These are phyloP conservation scores for Drosophila tsacasi DNA, from an alignment of 1,140 invertebrate genomes.

Conservation along the genomic window DNA sequence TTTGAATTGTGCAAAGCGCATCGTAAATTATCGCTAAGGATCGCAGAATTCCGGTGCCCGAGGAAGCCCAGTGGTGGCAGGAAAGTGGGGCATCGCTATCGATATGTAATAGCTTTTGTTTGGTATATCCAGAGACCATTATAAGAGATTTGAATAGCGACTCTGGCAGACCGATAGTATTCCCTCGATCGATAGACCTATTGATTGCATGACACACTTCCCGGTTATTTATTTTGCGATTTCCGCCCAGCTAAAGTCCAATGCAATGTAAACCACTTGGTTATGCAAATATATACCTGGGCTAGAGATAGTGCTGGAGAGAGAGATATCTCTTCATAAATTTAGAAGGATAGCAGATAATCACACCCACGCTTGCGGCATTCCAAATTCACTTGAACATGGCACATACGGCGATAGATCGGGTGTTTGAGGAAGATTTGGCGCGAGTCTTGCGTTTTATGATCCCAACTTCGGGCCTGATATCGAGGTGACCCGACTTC, in stretches of 20 bases:
- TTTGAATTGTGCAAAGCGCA: conserved; percentile 78
- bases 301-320: conserved; percentile 22
- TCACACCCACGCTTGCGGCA: conserved; percentile 50
- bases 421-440: conserved; percentile 74
- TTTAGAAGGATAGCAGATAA: conserved; percentile 44
- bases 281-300: conserved; percentile 58
- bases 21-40: conserved; percentile 73
- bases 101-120: not conserved
- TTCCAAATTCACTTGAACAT: conserved; percentile 75
- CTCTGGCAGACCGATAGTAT: not conserved
- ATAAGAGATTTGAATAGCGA: not conserved
- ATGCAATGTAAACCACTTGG: conserved; percentile 74
- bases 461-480: conserved; percentile 40
- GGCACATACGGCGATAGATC: conserved; percentile 5
- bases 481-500: conserved; percentile 65
- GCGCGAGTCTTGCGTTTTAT: conserved; percentile 56
- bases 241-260: conserved; percentile 40
- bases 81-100: too few relatives aligned
- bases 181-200: not conserved
- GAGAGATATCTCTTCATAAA: conserved; percentile 24
- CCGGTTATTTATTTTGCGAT: conserved; percentile 24
- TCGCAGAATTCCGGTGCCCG: not conserved
- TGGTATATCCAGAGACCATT: not conserved
- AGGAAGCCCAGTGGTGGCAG: not conserved
- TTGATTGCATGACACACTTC: conserved; percentile 62